These are phyloP conservation scores for Tylochromis polylepis DNA, from an alignment of 2,113 vertebrate species.

Conservation along the genomic window DNA sequence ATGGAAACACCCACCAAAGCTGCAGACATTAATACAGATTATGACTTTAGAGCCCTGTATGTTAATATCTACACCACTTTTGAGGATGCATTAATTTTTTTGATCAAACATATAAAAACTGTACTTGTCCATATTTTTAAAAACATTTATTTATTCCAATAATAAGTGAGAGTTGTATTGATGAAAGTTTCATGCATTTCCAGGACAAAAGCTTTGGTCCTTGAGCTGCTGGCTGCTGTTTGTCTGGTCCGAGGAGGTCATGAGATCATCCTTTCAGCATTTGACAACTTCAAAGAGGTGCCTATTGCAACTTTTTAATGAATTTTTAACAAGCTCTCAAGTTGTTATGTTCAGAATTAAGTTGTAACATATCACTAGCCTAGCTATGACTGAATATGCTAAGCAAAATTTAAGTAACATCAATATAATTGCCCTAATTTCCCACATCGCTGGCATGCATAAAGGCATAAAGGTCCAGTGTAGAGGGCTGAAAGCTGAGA, in stretches of 20 bases:
- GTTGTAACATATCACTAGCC: neutral
- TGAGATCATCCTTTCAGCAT: conserved; percentile 96
- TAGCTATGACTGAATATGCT: neutral
- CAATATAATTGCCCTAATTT: neutral
- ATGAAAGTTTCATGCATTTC: conserved; percentile 22
- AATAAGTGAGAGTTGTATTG: neutral
- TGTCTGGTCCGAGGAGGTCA: conserved; percentile 95
- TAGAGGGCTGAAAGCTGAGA: neutral
- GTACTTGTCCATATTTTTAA: rapidly evolving
- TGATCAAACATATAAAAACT: neutral
- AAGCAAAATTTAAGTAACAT: neutral
- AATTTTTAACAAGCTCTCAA: neutral
- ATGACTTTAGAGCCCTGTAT: neutral
- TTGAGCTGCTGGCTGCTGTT: conserved; percentile 94
- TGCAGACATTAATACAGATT: neutral
- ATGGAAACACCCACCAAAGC: neutral
- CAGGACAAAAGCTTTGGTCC: conserved; percentile 94
- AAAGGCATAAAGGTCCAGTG: neutral
- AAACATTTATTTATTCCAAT: neutral
- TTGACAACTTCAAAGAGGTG: conserved; percentile 99
- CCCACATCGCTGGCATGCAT: neutral
- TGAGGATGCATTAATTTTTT: neutral
- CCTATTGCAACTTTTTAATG: neutral
- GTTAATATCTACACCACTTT: neutral
- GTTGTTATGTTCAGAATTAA: neutral